Evolutionary conservation across 2,113 vertebrate species (phyloP).

Genomic region (Nycticorax nycticorax): DNA sequence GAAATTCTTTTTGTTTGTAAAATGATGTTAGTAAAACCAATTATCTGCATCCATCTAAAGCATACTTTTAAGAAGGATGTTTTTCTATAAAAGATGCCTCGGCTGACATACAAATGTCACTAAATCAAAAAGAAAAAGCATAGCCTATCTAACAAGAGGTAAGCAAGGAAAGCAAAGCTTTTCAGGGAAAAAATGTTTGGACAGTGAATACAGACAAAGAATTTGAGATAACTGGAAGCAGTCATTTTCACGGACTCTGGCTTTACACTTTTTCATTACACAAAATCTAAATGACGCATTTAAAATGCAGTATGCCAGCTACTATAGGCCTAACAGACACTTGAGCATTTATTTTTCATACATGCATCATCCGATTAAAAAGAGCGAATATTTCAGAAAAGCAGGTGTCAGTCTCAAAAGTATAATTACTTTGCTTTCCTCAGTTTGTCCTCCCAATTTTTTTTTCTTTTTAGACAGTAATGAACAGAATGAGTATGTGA

Average conservation of each 20-base stretch:
- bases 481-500: background rate
- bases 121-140: background rate
- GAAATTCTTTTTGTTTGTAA: background rate
- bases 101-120: background rate
- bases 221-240: background rate
- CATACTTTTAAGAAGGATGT: background rate
- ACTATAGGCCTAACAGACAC: background rate
- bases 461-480: background rate
- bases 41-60: background rate
- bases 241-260: background rate
- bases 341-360: background rate
- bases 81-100: background rate
- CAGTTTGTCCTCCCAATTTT: background rate
- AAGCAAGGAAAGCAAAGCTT: background rate
- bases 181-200: background rate
- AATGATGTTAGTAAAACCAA: background rate
- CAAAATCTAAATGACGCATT: background rate
- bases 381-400: constrained; percentile 29
- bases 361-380: background rate
- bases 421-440: background rate
- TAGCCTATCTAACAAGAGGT: background rate
- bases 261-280: background rate
- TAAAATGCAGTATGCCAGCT: background rate
- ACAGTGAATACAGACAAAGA: background rate
- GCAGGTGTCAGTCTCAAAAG: background rate